Base-by-base conservation (phyloP, 2,888 invertebrate species). In the Cyrtodaria siliqua region DNA sequence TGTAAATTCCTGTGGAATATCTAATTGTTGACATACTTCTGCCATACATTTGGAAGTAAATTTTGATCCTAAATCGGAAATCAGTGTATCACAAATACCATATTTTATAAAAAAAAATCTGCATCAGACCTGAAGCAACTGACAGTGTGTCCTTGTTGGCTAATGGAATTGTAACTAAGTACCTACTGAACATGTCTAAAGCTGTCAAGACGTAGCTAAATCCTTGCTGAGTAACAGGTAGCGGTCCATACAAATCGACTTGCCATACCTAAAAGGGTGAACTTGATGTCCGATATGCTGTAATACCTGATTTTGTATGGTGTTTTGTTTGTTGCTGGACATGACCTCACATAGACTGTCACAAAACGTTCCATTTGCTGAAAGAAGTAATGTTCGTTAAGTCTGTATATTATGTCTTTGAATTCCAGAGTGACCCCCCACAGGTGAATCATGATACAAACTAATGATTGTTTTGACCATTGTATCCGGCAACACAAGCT, bases 381-480 rank as follows among this genome's bases (percentile, higher is more conserved):
- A 29, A 76, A 76, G 29, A 29, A 67, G 42, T 70, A 76, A 23
- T 60, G 27, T 24, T 60, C 64, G 26, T 56, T 63, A 1, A 76
- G 40, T 2, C 60, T 40, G 52, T 71, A 70, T 12, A 69, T 9
- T 3, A 66, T 76, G 18, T 76, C 64, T 27, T n/a, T 71, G 60
- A 52, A 76, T 71, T 2, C 76, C 66, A 47, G 55, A 57, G 49
- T 75, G 75, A 33, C 61, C 64, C 16, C 49, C 66, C 27, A 70
- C 6, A 2, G 64, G 61, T 6, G 75, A 64, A 33, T 70, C 75
- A 29, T 70, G 70, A 40, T 66, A 75, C 24, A 69, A 27, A 1
- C 26, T 14, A 23, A 76, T 42, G n/a, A 76, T 57, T 9, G 57
- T 62, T 18, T 64, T 57, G 18, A 71, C 52, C 29, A 71, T 33